Evolutionary conservation across 2,797 vertebrate genomes (phyloP).

Genomic region (Pipistrellus nathusii): DNA sequence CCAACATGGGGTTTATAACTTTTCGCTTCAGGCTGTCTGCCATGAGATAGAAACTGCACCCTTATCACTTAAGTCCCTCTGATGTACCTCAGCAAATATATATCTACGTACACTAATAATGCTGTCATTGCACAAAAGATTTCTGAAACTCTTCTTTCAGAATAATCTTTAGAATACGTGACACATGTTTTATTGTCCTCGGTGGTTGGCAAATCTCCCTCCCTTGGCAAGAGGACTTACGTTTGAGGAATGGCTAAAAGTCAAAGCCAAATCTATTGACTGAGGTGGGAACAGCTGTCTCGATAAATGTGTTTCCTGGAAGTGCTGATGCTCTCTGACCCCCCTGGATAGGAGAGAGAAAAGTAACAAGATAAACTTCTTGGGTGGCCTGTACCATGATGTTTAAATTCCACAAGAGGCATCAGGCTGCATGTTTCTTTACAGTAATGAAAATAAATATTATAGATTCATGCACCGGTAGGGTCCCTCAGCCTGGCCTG

Average conservation of each 20-base stretch:
- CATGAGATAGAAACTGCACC: not conserved
- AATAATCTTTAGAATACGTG: not conserved
- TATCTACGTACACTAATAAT: not conserved
- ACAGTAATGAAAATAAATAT: not conserved
- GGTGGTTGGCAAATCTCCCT: not conserved
- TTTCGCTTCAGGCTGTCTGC: not conserved
- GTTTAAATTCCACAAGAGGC: not conserved
- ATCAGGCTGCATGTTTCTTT: not conserved
- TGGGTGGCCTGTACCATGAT: not conserved
- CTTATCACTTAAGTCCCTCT: not conserved
- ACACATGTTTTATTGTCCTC: not conserved
- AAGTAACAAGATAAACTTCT: constrained; percentile 1
- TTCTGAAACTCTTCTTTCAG: not conserved
- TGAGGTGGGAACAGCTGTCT: not conserved
- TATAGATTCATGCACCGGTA: not conserved
- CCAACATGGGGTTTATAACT: not conserved
- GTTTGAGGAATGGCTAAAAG: not conserved
- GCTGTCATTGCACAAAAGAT: not conserved
- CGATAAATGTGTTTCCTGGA: not conserved
- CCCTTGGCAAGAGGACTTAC: not conserved
- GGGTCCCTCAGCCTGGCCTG: too few species aligned
- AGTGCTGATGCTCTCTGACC: not conserved
- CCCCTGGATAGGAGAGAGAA: not conserved
- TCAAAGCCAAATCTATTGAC: not conserved
- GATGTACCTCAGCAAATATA: not conserved